Conservation (phyloP, 2,797 vertebrate species). For the Smutsia temminckii region DNA sequence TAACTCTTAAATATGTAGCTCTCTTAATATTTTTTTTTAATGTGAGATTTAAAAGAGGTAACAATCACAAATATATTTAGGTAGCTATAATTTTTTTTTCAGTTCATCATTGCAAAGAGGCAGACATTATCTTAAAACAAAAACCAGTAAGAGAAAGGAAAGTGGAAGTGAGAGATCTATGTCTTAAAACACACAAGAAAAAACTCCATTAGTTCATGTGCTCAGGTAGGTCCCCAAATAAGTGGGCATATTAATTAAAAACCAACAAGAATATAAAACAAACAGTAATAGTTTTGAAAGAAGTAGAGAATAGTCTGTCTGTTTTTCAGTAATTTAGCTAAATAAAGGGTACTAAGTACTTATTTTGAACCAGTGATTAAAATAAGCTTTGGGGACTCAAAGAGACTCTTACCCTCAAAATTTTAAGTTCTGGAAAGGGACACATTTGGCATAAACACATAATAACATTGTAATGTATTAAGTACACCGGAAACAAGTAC, state of each 20-base stretch:
- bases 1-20: slow-evolving; percentile 23
- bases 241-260: not conserved
- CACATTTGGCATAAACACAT: not conserved
- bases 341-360: not conserved
- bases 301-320: not conserved
- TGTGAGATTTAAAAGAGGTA: not conserved
- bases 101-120: not conserved
- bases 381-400: not conserved
- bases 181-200: not conserved
- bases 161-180: not conserved
- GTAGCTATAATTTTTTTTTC: not conserved
- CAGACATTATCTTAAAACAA: not conserved
- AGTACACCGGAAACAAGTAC: not conserved
- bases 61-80: slow-evolving; percentile 16
- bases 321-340: not conserved
- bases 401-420: not conserved
- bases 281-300: not conserved
- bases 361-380: not conserved
- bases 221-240: not conserved
- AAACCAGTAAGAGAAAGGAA: not conserved
- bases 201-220: not conserved
- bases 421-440: not conserved
- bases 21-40: not conserved
- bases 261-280: not conserved
- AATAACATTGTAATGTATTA: not conserved